Evolutionary conservation across 2,797 vertebrate species (phyloP).

Genomic region (Aselliscus stoliczkanus): DNA sequence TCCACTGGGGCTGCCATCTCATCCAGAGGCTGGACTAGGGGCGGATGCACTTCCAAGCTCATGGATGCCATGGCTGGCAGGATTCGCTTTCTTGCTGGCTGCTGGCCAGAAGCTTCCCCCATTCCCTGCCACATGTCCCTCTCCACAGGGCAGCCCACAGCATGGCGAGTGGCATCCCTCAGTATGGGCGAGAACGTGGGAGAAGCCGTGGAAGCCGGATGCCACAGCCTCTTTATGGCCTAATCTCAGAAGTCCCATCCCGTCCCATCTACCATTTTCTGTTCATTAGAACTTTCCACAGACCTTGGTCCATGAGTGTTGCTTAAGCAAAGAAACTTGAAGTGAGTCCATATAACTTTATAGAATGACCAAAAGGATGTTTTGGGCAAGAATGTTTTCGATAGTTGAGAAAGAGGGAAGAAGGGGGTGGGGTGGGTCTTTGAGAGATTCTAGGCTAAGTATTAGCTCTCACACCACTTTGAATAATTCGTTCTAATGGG

Average conservation of each 20-base stretch:
- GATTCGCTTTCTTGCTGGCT: too few species aligned
- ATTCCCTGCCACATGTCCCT: rapidly evolving
- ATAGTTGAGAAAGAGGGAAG: background rate
- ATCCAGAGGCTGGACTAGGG: background rate
- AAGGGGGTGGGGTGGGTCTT: background rate
- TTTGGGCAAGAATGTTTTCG: background rate
- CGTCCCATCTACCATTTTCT: too few species aligned
- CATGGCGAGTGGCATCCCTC: rapidly evolving
- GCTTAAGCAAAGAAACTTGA: background rate
- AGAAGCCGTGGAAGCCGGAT: rapidly evolving
- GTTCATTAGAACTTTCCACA: background rate
- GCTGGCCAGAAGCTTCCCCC: rapidly evolving
- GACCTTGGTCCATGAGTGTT: rapidly evolving
- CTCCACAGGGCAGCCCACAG: rapidly evolving
- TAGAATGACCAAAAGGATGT: background rate
- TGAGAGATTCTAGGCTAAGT: background rate
- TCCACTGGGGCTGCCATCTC: background rate
- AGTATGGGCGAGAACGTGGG: background rate
- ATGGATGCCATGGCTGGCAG: rapidly evolving
- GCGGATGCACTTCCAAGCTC: background rate
- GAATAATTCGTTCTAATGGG: rapidly evolving
- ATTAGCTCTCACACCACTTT: background rate
- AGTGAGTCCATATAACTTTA: background rate
- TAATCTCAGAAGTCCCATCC: background rate
- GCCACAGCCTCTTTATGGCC: rapidly evolving